Evolutionary conservation across 2,797 vertebrate genomes (phyloP).

Genomic region (Menidia menidia): DNA sequence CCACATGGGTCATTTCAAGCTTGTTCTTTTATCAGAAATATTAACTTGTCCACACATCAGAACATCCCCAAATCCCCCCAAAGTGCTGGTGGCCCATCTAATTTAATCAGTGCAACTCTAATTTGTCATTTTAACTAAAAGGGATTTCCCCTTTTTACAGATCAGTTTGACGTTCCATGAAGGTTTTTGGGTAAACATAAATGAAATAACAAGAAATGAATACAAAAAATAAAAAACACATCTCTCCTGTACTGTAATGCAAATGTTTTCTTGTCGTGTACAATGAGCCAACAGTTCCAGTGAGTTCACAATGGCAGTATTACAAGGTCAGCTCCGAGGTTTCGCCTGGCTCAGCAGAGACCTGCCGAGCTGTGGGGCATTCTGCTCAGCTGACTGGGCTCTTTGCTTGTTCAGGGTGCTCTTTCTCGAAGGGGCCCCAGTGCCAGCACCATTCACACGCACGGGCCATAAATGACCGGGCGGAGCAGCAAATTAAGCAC

Average conservation of each 20-base stretch:
- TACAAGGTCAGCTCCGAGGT: conserved; percentile 74
- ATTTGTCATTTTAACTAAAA: background rate
- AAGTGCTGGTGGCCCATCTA: too few relatives aligned
- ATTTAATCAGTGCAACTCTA: too few relatives aligned
- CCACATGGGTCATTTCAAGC: too few relatives aligned
- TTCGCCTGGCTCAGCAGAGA: conserved; percentile 85
- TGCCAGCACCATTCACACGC: conserved; percentile 75
- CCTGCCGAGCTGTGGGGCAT: conserved; percentile 49
- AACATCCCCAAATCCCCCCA: too few relatives aligned
- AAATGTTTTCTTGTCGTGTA: conserved; percentile 61
- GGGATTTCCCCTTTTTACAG: background rate
- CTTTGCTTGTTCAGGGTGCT: conserved; percentile 81
- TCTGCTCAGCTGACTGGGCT: conserved; percentile 83
- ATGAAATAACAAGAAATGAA: background rate
- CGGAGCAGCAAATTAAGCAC: conserved; percentile 67
- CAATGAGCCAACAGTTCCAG: conserved; percentile 72
- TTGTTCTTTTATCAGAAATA: too few relatives aligned
- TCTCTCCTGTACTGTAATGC: conserved; percentile 43
- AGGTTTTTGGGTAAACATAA: too few relatives aligned
- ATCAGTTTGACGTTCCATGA: background rate
- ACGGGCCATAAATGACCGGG: conserved; percentile 82
- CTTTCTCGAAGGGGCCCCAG: conserved; percentile 84
- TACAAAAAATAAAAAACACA: conserved; percentile 3
- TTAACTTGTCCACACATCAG: too few relatives aligned
- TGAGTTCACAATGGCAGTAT: conserved; percentile 77